Conservation (phyloP, 1,140 invertebrate species). For the Drosophila watanabei region DNA sequence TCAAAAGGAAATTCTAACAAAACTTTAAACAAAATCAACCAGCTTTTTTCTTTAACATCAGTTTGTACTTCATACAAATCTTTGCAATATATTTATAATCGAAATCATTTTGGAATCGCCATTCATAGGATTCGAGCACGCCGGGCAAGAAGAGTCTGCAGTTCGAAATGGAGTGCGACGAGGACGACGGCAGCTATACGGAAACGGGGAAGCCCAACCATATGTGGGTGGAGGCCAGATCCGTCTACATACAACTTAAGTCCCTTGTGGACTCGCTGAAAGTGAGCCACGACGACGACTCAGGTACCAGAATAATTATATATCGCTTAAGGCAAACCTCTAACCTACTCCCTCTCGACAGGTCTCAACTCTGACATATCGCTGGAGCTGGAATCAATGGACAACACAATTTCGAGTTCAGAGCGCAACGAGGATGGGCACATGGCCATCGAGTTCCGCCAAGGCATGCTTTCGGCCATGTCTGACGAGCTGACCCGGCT, state of each 20-base stretch:
- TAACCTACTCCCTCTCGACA: conserved; percentile 37
- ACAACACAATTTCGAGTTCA: conserved; percentile 85
- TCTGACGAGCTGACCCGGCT: conserved; percentile 90
- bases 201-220: conserved; percentile 80
- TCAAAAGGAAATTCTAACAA: background rate
- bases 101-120: background rate
- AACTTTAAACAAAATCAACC: background rate
- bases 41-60: conserved; percentile 8
- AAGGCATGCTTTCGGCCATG: conserved; percentile 87
- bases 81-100: background rate
- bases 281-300: conserved; percentile 90
- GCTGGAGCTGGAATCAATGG: conserved; percentile 86
- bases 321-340: background rate
- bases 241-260: conserved; percentile 89
- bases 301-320: conserved; percentile 66
- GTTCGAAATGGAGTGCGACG: conserved; percentile 92
- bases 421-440: conserved; percentile 74
- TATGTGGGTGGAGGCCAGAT: conserved; percentile 88
- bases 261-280: conserved; percentile 90
- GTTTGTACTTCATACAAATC: background rate
- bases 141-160: conserved; percentile 87
- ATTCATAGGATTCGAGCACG: conserved; percentile 75
- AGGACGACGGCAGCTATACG: conserved; percentile 87
- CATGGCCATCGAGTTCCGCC: conserved; percentile 86
- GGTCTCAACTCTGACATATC: conserved; percentile 88